These are phyloP conservation scores for Haemorhous mexicanus DNA, from an alignment of 2,113 vertebrate species.

Conservation along the genomic window DNA sequence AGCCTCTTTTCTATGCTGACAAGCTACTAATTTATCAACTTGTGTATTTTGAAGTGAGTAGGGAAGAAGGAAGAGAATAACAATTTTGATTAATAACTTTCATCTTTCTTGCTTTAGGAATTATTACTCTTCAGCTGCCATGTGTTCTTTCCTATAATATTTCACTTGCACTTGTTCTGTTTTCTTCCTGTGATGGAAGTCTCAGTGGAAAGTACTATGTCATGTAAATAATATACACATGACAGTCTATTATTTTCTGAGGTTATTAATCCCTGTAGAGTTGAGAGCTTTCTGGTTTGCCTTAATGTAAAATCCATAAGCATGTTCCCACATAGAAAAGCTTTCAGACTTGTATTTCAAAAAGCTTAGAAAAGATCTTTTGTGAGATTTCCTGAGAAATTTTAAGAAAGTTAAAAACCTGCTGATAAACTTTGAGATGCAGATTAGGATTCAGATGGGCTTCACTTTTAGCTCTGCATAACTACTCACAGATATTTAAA, in stretches of 20 bases:
- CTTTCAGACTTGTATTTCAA: background rate
- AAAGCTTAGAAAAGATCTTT: background rate
- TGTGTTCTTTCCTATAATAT: slow-evolving; percentile 53
- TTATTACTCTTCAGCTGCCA: slow-evolving; percentile 48
- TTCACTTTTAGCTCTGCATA: background rate
- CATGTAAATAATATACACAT: slow-evolving; percentile 64
- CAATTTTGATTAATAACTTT: slow-evolving; percentile 50
- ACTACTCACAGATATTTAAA: background rate
- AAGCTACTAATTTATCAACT: slow-evolving; percentile 47
- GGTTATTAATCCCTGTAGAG: slow-evolving; percentile 59
- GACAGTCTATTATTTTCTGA: slow-evolving; percentile 62
- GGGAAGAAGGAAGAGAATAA: slow-evolving; percentile 42
- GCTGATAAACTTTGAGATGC: background rate
- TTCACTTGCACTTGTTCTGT: slow-evolving; percentile 68
- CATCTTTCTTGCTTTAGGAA: slow-evolving; percentile 56
- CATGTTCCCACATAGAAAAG: slow-evolving; percentile 15
- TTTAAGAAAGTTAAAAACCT: background rate
- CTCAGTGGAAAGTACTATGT: slow-evolving; percentile 63
- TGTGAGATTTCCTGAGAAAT: background rate
- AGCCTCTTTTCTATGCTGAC: slow-evolving; percentile 22
- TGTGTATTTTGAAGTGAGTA: background rate
- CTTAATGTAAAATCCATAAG: slow-evolving; percentile 70
- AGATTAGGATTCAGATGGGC: background rate
- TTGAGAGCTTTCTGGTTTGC: slow-evolving; percentile 54
- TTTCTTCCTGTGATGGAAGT: slow-evolving; percentile 60